Evolutionary conservation across 2,797 vertebrate genomes (phyloP).

Genomic region (Bovichtus variegatus): DNA sequence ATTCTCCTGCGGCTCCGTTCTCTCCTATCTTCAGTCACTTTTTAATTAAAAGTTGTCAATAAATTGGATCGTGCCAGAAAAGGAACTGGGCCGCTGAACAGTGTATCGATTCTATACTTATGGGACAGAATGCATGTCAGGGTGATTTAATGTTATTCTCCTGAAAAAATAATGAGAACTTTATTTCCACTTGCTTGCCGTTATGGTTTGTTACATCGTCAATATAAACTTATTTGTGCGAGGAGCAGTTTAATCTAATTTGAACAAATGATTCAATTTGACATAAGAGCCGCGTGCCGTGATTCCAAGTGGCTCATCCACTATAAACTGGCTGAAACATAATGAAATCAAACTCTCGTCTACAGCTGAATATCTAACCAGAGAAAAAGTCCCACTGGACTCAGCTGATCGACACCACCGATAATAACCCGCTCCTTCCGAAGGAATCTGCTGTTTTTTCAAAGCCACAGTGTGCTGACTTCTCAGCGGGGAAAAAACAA

Average conservation of each 20-base stretch:
- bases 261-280: slow-evolving; percentile 21
- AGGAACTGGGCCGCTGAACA: slow-evolving; percentile 20
- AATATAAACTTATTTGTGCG: background rate
- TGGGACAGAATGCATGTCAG: background rate
- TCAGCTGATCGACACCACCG: slow-evolving; percentile 26
- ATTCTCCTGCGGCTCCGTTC: slow-evolving; percentile 25
- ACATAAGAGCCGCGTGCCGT: background rate
- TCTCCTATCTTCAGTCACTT: slow-evolving; percentile 7
- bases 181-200: background rate
- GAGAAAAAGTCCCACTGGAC: slow-evolving; percentile 8
- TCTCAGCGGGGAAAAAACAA: slow-evolving; percentile 54
- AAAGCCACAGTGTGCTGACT: slow-evolving; percentile 15
- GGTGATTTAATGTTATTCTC: background rate
- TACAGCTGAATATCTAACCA: slow-evolving; percentile 8
- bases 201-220: background rate
- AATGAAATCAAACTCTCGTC: slow-evolving; percentile 16
- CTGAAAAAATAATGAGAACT: slow-evolving; percentile 19
- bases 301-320: slow-evolving; percentile 1
- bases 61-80: slow-evolving; percentile 58
- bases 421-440: slow-evolving; percentile 33
- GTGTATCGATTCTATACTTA: slow-evolving; percentile 12
- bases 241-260: slow-evolving; percentile 10
- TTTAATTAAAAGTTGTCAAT: slow-evolving; percentile 61
- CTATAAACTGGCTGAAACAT: background rate
- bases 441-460: slow-evolving; percentile 29